Conservation (phyloP, 35 echinoderm and acorn worm genomes). For the Apostichopus parvimensis region DNA sequence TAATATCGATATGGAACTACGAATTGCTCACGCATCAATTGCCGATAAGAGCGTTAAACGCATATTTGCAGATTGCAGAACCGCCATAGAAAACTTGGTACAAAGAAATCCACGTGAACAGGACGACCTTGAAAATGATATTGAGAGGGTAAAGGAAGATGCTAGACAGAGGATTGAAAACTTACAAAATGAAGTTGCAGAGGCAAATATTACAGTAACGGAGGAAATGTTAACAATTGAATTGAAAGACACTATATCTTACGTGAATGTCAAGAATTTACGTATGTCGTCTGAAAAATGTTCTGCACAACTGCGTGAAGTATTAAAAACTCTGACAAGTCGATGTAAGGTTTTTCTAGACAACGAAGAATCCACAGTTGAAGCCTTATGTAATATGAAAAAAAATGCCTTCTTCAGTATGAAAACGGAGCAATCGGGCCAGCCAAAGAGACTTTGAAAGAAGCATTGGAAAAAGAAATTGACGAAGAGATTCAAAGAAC, state of each 20-base stretch:
- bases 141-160: not conserved
- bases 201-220: not conserved
- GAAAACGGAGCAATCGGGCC: not conserved
- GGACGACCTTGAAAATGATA: not conserved
- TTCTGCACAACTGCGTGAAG: not conserved
- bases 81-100: not conserved
- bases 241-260: not conserved
- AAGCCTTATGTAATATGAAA: not conserved
- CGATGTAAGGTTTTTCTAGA: not conserved
- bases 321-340: not conserved
- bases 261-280: not conserved
- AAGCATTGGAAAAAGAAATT: not conserved
- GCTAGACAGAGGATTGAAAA: not conserved
- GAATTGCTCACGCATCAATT: not conserved
- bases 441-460: not conserved
- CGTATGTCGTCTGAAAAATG: not conserved
- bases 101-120: not conserved
- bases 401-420: not conserved
- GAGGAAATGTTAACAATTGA: not conserved
- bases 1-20: not conserved
- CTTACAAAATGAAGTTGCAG: not conserved
- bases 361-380: not conserved
- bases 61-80: not conserved
- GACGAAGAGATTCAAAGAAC: not conserved
- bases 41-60: not conserved